Conservation (phyloP, 2,797 vertebrate genomes). For the Crossoptilon crossoptilon region DNA sequence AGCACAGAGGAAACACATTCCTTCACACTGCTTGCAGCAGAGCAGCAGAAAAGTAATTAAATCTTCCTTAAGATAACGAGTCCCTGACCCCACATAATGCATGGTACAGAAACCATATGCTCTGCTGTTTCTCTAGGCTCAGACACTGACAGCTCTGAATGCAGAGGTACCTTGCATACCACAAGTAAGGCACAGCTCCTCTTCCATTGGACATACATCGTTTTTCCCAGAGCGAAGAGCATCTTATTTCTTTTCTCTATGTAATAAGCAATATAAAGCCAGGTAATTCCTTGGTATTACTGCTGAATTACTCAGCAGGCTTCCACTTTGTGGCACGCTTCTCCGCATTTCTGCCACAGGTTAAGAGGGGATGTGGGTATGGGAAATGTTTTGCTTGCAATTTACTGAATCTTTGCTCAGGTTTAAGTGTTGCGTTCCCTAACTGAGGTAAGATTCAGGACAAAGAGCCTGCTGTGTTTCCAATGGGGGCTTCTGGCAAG, state of each 20-base stretch:
- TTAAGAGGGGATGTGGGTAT: background rate
- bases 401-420: background rate
- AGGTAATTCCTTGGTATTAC: background rate
- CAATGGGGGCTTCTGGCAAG: background rate
- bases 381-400: background rate
- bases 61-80: background rate
- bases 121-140: constrained; percentile 18
- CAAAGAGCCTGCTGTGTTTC: background rate
- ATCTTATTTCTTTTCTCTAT: background rate
- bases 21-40: background rate
- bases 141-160: background rate
- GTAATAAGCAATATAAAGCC: background rate
- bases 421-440: background rate
- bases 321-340: background rate
- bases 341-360: background rate
- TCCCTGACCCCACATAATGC: background rate
- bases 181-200: background rate
- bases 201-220: background rate
- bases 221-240: background rate
- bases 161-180: background rate
- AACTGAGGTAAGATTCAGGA: background rate
- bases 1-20: background rate
- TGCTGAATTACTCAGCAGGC: background rate
- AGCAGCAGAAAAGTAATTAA: constrained; percentile 29
- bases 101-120: background rate